Conservation (phyloP, 2,113 vertebrate genomes). For the Tragelaphus strepsiceros region DNA sequence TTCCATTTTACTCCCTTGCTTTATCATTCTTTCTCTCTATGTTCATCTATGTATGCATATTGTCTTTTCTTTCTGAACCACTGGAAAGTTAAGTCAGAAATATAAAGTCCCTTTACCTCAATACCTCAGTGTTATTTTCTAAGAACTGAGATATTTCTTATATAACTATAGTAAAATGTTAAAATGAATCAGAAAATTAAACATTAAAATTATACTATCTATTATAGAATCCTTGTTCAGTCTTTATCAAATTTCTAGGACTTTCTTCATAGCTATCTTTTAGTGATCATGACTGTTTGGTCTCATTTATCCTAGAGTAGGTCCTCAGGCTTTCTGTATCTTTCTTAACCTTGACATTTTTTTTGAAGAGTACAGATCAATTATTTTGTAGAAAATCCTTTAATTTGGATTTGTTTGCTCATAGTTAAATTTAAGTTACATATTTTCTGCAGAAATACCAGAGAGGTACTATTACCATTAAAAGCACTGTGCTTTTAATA, state of each 20-base stretch:
- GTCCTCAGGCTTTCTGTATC: background rate
- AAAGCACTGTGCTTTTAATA: background rate
- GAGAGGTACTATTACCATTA: background rate
- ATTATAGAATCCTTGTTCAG: background rate
- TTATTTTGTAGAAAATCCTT: background rate
- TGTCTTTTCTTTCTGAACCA: background rate
- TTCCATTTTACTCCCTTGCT: background rate
- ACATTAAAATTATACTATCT: background rate
- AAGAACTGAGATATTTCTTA: background rate
- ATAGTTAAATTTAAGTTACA: background rate
- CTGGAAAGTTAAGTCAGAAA: background rate
- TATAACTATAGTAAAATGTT: background rate
- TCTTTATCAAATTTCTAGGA: background rate
- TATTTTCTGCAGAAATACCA: background rate
- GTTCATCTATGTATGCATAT: background rate
- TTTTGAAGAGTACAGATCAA: background rate
- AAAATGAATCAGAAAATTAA: slow-evolving; percentile 12
- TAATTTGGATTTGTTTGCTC: background rate
- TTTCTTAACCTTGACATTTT: background rate
- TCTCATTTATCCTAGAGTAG: background rate
- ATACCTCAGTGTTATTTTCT: background rate
- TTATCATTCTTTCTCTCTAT: background rate
- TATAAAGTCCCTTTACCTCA: background rate
- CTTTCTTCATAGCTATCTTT: background rate
- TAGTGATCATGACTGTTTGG: background rate